Evolutionary conservation across 2,888 invertebrate species (phyloP).

Genomic region (Drosophila macrospina): DNA sequence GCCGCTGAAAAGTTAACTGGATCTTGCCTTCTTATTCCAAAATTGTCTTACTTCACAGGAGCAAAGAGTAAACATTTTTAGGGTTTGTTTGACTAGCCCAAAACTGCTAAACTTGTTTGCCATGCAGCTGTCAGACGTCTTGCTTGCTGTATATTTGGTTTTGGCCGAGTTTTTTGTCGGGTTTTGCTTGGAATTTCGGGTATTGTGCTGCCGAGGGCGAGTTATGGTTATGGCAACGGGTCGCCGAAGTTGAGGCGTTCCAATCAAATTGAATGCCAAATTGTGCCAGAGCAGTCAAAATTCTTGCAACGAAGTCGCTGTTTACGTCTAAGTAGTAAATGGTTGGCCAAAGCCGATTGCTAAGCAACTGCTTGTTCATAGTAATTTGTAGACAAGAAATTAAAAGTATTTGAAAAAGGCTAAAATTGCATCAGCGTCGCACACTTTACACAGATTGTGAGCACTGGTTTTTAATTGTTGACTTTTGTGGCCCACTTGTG

Average conservation of each 20-base stretch:
- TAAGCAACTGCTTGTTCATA: slow-evolving; percentile 29
- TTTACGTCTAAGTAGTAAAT: slow-evolving; percentile 13
- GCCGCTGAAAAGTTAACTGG: slow-evolving; percentile 23
- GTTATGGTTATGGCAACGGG: slow-evolving; percentile 39
- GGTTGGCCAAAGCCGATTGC: slow-evolving; percentile 48
- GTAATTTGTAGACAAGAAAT: slow-evolving; percentile 68
- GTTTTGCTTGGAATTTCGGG: slow-evolving; percentile 52
- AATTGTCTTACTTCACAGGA: slow-evolving; percentile 36
- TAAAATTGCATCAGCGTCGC: slow-evolving; percentile 74
- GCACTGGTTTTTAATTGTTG: slow-evolving; percentile 75
- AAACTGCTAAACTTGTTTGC: slow-evolving; percentile 51
- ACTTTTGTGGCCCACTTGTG: slow-evolving; percentile 70
- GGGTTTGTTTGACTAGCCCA: slow-evolving; percentile 56
- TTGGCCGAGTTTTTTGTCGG: slow-evolving; percentile 4
- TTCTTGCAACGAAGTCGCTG: slow-evolving; percentile 35
- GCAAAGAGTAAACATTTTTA: slow-evolving; percentile 42
- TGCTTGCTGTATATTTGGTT: slow-evolving; percentile 45
- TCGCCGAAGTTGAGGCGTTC: slow-evolving; percentile 16
- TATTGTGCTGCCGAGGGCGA: slow-evolving; percentile 55
- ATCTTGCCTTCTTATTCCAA: slow-evolving; percentile 15
- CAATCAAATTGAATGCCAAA: slow-evolving; percentile 63
- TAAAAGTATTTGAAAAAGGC: slow-evolving; percentile 75
- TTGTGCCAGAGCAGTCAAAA: slow-evolving; percentile 45
- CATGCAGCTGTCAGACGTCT: slow-evolving; percentile 52
- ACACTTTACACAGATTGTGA: slow-evolving; percentile 54